Evolutionary conservation across 2,797 vertebrate species (phyloP).

Genomic region (Darevskia nairensis): DNA sequence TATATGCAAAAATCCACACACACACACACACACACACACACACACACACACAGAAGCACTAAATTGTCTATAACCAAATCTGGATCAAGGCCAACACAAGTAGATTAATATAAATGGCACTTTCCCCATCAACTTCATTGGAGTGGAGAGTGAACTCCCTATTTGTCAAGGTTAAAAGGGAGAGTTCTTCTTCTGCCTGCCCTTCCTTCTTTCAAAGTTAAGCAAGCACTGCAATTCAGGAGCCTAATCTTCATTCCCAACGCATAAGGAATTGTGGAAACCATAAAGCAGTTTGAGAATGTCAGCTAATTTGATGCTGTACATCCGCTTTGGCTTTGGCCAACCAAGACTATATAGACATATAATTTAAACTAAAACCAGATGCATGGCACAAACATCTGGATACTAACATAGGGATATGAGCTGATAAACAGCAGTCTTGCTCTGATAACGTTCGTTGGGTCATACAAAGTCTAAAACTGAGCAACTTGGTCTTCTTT

Average conservation of each 20-base stretch:
- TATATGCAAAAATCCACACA: not conserved
- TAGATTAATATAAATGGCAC: not conserved
- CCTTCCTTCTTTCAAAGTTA: conserved; percentile 3
- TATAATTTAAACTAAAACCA: conserved; percentile 70
- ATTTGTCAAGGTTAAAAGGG: not conserved
- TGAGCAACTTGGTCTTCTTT: not conserved
- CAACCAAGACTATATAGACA: conserved; percentile 51
- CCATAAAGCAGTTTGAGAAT: conserved; percentile 66
- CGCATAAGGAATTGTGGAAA: conserved; percentile 68
- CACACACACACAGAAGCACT: not conserved
- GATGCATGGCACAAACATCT: conserved; percentile 63
- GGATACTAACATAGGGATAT: conserved; percentile 51
- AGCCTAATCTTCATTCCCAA: conserved; percentile 37
- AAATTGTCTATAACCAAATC: not conserved
- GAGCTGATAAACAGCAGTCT: conserved; percentile 49
- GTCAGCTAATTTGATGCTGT: conserved; percentile 72
- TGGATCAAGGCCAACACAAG: not conserved
- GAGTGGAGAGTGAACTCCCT: not conserved
- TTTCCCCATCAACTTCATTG: not conserved
- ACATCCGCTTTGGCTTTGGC: conserved; percentile 62
- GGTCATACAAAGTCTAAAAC: not conserved
- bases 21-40: no score
- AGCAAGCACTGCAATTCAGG: not conserved
- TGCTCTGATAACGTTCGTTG: conserved; percentile 30
- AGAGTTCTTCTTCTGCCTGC: not conserved